Percentiles rank a stretch among this genome's conserved stretches.
phyloP scores from a whole-genome alignment of 1,140 invertebrate genomes.

The Drosophila kanapiae region DNA sequence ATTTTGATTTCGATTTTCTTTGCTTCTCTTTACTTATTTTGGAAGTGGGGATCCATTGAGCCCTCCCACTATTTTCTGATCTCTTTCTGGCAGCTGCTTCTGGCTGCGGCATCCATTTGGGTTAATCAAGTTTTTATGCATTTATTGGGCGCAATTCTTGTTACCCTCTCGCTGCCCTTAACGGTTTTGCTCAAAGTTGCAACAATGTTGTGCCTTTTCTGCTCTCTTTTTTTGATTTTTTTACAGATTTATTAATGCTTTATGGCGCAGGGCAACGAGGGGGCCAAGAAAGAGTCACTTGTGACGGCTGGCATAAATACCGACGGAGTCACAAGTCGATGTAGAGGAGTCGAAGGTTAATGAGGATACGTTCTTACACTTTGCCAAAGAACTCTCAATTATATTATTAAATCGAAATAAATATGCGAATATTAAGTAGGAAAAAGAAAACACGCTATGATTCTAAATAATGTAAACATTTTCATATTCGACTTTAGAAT shows the following conservation, averaged over 20 bases:
- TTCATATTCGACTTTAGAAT: neutral
- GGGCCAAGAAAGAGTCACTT: slow-evolving; percentile 6
- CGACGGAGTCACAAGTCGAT: slow-evolving; percentile 10
- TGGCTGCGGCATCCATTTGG: slow-evolving; percentile 8
- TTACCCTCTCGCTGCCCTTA: slow-evolving; percentile 49
- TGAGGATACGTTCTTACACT: slow-evolving; percentile 17
- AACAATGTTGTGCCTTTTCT: slow-evolving; percentile 59
- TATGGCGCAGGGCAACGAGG: slow-evolving; percentile 6
- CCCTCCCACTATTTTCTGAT: slow-evolving; percentile 9
- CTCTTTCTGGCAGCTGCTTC: slow-evolving; percentile 51
- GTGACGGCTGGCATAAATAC: slow-evolving; percentile 21
- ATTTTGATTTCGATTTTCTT: slow-evolving; percentile 15
- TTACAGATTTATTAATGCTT: slow-evolving; percentile 51
- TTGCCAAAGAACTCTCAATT: neutral
- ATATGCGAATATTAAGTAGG: neutral
- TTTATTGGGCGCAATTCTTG: slow-evolving; percentile 66
- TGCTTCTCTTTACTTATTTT: neutral
- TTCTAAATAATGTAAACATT: neutral
- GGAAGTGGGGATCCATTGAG: neutral
- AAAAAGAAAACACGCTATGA: too few relatives aligned
- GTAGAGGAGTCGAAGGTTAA: slow-evolving; percentile 16
- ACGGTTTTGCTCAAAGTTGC: slow-evolving; percentile 49
- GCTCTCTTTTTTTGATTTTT: slow-evolving; percentile 19
- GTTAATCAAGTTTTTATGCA: slow-evolving; percentile 74
- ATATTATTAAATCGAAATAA: neutral